phyloP scores from a whole-genome alignment of 2,113 vertebrate genomes.

The Peromyscus californicus region DNA sequence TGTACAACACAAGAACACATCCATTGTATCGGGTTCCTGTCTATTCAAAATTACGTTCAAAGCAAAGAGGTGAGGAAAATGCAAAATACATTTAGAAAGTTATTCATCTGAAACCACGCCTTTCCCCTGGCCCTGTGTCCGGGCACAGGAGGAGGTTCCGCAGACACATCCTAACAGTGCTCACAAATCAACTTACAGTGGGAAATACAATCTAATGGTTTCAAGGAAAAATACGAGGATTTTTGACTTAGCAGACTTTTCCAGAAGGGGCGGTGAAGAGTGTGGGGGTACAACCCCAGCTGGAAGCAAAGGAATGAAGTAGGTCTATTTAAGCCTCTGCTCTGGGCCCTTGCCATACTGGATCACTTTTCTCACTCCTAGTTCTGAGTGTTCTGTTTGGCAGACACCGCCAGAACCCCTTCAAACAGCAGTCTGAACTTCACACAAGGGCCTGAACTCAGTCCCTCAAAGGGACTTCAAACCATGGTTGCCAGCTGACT shows the following conservation, averaged over 20 bases:
- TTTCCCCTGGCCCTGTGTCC: not conserved
- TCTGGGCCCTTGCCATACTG: not conserved
- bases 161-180: not conserved
- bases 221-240: conserved; percentile 17
- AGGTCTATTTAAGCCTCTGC: not conserved
- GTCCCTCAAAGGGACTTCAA: conserved; percentile 24
- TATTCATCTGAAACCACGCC: not conserved
- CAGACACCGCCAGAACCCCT: conserved; percentile 61
- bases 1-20: conserved; percentile 15
- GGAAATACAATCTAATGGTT: conserved; percentile 29
- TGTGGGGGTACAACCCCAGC: not conserved
- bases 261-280: not conserved
- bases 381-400: conserved; percentile 60
- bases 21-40: conserved; percentile 7
- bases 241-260: conserved; percentile 54
- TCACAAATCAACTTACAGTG: not conserved
- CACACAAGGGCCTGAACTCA: conserved; percentile 46
- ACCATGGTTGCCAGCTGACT: not conserved
- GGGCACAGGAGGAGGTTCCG: not conserved
- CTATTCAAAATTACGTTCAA: conserved; percentile 65
- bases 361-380: conserved; percentile 27
- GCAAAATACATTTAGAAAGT: conserved; percentile 52
- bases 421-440: conserved; percentile 54
- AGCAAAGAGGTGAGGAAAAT: conserved; percentile 50
- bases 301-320: conserved; percentile 25